These are phyloP conservation scores for Tyria jacobaeae DNA, from an alignment of 2,888 invertebrate species.

Conservation along the genomic window DNA sequence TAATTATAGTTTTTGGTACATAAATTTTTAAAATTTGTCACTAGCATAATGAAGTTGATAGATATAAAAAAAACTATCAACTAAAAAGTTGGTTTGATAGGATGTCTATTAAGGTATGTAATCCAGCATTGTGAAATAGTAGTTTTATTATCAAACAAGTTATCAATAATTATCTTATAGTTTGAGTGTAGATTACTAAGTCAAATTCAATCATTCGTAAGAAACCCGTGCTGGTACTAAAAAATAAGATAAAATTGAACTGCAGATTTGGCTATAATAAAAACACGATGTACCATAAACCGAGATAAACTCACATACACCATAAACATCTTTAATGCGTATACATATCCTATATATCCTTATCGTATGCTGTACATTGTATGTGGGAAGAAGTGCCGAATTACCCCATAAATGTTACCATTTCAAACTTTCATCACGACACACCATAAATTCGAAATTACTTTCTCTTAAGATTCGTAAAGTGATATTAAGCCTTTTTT, in stretches of 20 bases:
- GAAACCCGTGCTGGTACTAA: not conserved
- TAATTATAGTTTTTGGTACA: too few relatives aligned
- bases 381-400: constrained; percentile 4
- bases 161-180: too few relatives aligned
- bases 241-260: not conserved
- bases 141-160: too few relatives aligned
- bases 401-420: constrained; percentile 15
- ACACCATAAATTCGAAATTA: constrained; percentile 17
- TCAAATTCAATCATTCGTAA: not conserved
- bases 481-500: not conserved
- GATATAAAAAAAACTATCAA: too few relatives aligned
- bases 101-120: too few relatives aligned
- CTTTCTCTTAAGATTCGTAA: constrained; percentile 3
- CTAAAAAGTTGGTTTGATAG: too few relatives aligned
- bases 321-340: constrained; percentile 17
- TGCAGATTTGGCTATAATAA: constrained; percentile 4
- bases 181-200: not conserved
- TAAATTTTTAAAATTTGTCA: too few relatives aligned
- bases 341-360: too few relatives aligned
- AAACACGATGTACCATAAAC: constrained; percentile 11
- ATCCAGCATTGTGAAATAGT: too few relatives aligned
- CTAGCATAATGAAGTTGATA: too few relatives aligned
- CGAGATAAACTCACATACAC: constrained; percentile 5
- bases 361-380: constrained; percentile 11
- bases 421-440: constrained; percentile 21